Base-by-base conservation (phyloP, 2,113 vertebrate genomes). In the Phoxinus phoxinus region DNA sequence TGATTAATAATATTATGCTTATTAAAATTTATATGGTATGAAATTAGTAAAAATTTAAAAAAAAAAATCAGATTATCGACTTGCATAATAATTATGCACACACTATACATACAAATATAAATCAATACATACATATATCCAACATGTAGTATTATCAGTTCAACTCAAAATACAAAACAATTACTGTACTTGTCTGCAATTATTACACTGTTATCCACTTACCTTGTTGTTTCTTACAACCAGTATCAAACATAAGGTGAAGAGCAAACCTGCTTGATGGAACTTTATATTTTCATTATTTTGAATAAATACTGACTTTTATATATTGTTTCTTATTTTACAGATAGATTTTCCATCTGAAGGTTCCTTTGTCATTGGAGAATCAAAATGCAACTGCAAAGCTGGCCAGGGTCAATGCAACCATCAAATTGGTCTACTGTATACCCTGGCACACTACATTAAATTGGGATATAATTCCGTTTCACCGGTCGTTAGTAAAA, bases 301-400 rank as follows among this genome's bases (percentile, higher is more conserved):
- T 58, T 35, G 35, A 13, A 79, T 35, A 79, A 35, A 59, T 79
- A 32, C 9, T 79, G 30, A 59, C 53, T 79, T 19, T 6, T 35
- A 21, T 21, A 27, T 11, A 35, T 23, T 78, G 17, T 23, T 79
- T 79, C 9, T 78, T 48, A 8, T 13, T 58, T 79, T 79, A 2
- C 76, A 79, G 76, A 5, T 77, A 13, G 25, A 77, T 32, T 58
- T 58, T 78, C 53, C 76, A 59, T 71, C 27, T 30, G 63, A 69
- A 21, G n/a, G n/a, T 48, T 32, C 44, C 65, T 46, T 71, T 71
- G 32, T 80, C 32, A 71, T 71, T 19, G 63, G 63, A 32, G n/a
- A 53, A 13, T 48, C 63, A 83, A 32, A 69, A 11, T 83, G 81
- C 81, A 71, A 53, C 46, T 71, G 81, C 83, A 84, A 84, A 84